Conservation (phyloP, 2,888 invertebrate genomes). For the Pterostichus madidus region DNA sequence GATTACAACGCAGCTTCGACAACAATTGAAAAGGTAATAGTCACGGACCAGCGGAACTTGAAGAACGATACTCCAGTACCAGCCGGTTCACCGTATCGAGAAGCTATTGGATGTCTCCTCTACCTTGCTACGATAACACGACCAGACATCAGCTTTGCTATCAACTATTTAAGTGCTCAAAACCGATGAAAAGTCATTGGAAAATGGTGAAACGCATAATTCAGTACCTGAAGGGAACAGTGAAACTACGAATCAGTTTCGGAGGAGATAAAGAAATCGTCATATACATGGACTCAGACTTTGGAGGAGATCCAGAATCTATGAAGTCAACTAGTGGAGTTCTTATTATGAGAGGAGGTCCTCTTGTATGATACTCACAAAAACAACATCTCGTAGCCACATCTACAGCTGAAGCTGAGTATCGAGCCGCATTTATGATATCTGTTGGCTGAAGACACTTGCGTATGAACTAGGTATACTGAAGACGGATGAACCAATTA, state of each 20-base stretch:
- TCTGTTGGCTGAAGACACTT: constrained; percentile 45
- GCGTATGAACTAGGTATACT: constrained; percentile 44
- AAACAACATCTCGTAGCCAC: constrained; percentile 51
- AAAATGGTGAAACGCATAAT: constrained; percentile 68
- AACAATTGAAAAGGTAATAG: constrained; percentile 41
- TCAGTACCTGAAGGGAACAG: constrained; percentile 68
- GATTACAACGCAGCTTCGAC: constrained; percentile 39
- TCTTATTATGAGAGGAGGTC: constrained; percentile 48
- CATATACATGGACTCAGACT: constrained; percentile 44
- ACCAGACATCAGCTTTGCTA: constrained; percentile 46
- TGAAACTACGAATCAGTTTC: constrained; percentile 36
- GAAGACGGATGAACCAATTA: constrained; percentile 45
- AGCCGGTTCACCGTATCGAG: constrained; percentile 68
- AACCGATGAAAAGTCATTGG: constrained; percentile 67
- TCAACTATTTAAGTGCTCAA: constrained; percentile 44
- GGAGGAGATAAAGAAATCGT: constrained; percentile 42
- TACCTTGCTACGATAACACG: constrained; percentile 66
- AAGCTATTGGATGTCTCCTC: constrained; percentile 69
- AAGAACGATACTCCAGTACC: constrained; percentile 49
- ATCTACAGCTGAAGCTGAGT: constrained; percentile 43
- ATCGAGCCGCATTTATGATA: constrained; percentile 46
- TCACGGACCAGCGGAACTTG: constrained; percentile 41
- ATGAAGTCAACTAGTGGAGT: constrained; percentile 42
- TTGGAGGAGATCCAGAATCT: constrained; percentile 33
- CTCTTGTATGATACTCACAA: constrained; percentile 43